phyloP scores from a whole-genome alignment of 2,113 vertebrate species.

The Galeopterus variegatus region DNA sequence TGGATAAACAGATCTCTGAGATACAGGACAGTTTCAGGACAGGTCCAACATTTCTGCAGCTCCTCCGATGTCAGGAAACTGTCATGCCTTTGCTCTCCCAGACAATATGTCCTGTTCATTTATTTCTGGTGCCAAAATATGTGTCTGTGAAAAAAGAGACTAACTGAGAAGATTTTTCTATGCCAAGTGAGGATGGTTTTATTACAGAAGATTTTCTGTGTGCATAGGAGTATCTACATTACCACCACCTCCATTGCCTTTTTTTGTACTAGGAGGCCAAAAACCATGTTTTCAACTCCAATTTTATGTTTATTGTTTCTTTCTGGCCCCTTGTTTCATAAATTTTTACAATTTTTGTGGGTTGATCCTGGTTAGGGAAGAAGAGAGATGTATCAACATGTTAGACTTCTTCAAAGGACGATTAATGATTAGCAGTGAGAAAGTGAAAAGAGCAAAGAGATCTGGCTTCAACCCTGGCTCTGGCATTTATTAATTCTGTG shows the following conservation, averaged over 20 bases:
- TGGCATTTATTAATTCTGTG: background rate
- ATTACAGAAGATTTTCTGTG: background rate
- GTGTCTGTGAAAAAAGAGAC: conserved; percentile 40
- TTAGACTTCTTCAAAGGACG: conserved; percentile 2
- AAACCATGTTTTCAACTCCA: background rate
- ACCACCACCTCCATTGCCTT: too few relatives aligned
- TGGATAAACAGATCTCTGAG: conserved; percentile 28
- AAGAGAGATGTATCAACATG: background rate
- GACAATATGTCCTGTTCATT: conserved; percentile 31
- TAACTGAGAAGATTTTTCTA: conserved; percentile 36
- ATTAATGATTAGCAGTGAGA: background rate
- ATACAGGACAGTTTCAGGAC: conserved; percentile 28
- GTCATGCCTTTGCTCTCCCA: background rate
- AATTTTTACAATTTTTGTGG: background rate
- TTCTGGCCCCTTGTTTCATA: background rate
- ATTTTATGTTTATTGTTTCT: conserved; percentile 29
- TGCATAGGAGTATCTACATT: background rate
- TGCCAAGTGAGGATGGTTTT: background rate
- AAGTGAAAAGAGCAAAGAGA: background rate
- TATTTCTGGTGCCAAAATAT: conserved; percentile 65
- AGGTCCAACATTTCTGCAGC: background rate
- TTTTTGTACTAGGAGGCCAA: background rate
- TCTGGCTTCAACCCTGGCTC: background rate
- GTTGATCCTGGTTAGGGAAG: background rate
- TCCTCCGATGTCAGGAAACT: conserved; percentile 55